phyloP scores from a whole-genome alignment of 2,113 vertebrate species.

The Panurus biarmicus region DNA sequence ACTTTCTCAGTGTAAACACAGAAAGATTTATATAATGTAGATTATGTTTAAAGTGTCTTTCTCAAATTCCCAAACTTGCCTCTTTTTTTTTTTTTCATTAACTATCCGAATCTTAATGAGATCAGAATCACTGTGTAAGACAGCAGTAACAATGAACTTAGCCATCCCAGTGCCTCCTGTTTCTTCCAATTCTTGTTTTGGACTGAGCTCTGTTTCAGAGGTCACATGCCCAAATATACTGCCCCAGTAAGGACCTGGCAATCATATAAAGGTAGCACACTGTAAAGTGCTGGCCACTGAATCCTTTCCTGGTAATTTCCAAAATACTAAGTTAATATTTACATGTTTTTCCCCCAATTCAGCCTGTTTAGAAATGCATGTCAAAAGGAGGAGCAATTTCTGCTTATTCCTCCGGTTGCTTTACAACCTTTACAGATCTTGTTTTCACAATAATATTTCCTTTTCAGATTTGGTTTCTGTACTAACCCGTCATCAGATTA shows the following conservation, averaged over 20 bases:
- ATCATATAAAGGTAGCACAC: background rate
- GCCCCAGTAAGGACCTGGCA: background rate
- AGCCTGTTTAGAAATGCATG: background rate
- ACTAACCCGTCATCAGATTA: background rate
- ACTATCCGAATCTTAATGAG: background rate
- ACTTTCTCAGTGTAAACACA: constrained; percentile 13
- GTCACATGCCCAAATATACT: background rate
- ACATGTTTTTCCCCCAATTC: background rate
- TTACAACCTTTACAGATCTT: background rate
- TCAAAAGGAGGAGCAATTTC: background rate
- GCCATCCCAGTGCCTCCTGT: background rate
- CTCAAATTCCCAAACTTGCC: background rate
- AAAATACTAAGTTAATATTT: background rate
- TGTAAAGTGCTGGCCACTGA: background rate
- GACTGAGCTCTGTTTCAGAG: background rate
- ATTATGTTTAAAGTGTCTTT: background rate
- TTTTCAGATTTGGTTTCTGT: background rate
- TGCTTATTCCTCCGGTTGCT: background rate
- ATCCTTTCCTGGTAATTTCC: background rate
- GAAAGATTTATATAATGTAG: background rate
- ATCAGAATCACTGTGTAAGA: background rate
- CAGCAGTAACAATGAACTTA: background rate
- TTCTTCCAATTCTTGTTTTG: background rate
- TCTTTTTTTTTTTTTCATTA: background rate
- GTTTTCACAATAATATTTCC: background rate